A percentile compares a stretch with the other conserved stretches of the same genome.
Conservation (phyloP, 2,113 vertebrate genomes). For the Neoarius graeffei region DNA sequence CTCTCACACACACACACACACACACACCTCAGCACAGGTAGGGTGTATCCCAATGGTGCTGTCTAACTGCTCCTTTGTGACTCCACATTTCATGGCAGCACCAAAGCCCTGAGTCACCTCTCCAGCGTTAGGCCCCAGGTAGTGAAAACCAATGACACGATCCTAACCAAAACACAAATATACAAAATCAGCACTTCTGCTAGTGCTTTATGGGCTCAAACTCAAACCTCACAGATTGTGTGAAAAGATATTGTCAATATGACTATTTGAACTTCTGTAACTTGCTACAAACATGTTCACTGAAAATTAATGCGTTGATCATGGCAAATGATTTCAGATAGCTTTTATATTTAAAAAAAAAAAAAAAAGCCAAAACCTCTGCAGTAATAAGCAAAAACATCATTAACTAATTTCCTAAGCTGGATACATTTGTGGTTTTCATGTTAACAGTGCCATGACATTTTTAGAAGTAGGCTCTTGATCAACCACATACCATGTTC, state of each 20-base stretch:
- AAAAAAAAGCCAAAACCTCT: no score
- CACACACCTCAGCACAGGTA: constrained; percentile 89
- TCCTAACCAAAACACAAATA: constrained; percentile 68
- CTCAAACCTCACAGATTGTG: neutral
- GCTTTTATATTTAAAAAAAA: no score
- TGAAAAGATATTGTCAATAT: neutral
- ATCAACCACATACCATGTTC: neutral
- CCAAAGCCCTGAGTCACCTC: constrained; percentile 95
- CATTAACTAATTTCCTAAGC: neutral
- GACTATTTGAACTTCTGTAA: neutral
- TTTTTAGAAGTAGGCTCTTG: neutral
- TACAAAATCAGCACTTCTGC: neutral
- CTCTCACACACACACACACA: neutral
- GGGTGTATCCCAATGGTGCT: constrained; percentile 94
- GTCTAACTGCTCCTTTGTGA: constrained; percentile 87
- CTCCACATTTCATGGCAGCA: constrained; percentile 90
- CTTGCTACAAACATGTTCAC: neutral
- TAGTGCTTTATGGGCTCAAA: neutral
- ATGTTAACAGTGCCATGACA: neutral
- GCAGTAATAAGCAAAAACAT: neutral
- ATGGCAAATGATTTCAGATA: neutral
- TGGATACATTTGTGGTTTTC: neutral
- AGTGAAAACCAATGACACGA: constrained; percentile 90
- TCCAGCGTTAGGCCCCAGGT: constrained; percentile 93
- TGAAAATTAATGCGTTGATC: neutral